Conservation (phyloP, 2,113 vertebrate species). For the Perca fluviatilis region DNA sequence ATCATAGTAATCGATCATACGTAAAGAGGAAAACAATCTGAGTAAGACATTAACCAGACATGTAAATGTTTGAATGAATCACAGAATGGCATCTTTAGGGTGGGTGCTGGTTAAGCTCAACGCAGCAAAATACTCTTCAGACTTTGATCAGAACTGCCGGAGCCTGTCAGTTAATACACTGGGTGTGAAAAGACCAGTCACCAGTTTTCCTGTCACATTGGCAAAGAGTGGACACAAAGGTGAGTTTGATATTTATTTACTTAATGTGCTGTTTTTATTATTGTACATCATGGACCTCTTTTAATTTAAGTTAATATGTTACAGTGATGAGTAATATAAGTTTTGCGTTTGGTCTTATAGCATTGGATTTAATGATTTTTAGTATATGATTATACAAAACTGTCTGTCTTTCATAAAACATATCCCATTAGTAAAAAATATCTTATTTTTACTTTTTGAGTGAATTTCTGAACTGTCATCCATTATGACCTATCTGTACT, state of each 20-base stretch:
- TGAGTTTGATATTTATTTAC: conserved; percentile 39
- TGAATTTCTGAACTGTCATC: too few relatives aligned
- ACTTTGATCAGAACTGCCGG: conserved; percentile 79
- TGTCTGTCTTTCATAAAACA: neutral
- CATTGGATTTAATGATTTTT: neutral
- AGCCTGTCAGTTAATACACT: conserved; percentile 32
- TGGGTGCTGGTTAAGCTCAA: conserved; percentile 39
- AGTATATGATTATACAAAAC: neutral
- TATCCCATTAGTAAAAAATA: neutral
- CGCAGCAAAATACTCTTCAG: conserved; percentile 66
- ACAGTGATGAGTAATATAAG: neutral
- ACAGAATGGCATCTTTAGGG: conserved; percentile 37
- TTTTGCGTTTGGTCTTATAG: too few relatives aligned
- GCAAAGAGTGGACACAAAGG: conserved; percentile 32
- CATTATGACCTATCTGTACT: too few relatives aligned
- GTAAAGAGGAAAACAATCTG: conserved; percentile 28
- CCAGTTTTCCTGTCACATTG: conserved; percentile 32
- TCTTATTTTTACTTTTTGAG: neutral
- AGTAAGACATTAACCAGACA: conserved; percentile 82
- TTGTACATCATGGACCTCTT: neutral
- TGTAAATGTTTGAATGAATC: conserved; percentile 79
- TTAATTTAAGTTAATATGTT: neutral
- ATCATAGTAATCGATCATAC: conserved; percentile 27
- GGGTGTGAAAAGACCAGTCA: conserved; percentile 38
- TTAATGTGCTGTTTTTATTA: neutral